Evolutionary conservation across 1,140 invertebrate genomes (phyloP).

Genomic region (Antheraea mylitta): DNA sequence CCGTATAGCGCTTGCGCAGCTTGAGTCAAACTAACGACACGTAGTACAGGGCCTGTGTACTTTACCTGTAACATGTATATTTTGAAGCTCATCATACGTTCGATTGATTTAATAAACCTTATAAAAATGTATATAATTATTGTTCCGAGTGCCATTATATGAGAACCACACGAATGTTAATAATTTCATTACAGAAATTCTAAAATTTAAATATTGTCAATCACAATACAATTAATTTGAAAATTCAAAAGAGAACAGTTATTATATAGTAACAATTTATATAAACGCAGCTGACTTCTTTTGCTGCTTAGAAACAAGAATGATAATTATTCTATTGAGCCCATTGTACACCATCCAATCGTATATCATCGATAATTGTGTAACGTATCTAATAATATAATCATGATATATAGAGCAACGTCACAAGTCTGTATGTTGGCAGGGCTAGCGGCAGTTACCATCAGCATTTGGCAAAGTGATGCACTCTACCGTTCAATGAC

Average conservation of each 20-base stretch:
- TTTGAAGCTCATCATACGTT: too few relatives aligned
- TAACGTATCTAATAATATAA: slow-evolving; percentile 27
- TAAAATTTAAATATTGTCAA: too few relatives aligned
- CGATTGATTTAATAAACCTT: too few relatives aligned
- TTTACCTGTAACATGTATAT: too few relatives aligned
- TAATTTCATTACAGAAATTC: background rate
- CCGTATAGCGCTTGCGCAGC: too few relatives aligned
- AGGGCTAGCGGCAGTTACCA: slow-evolving; percentile 9
- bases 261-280: background rate
- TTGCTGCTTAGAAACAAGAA: background rate
- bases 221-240: too few relatives aligned
- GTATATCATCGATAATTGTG: slow-evolving; percentile 23
- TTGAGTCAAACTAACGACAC: too few relatives aligned
- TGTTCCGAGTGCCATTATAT: too few relatives aligned
- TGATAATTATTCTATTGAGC: background rate
- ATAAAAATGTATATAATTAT: too few relatives aligned
- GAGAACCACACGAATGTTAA: too few relatives aligned
- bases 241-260: too few relatives aligned
- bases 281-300: background rate
- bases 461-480: slow-evolving; percentile 30
- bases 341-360: background rate
- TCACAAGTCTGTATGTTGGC: slow-evolving; percentile 21
- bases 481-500: slow-evolving; percentile 44
- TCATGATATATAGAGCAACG: slow-evolving; percentile 25
- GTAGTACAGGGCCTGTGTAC: too few relatives aligned